Conservation (phyloP, 2,113 vertebrate species). For the Camarhynchus parvulus region DNA sequence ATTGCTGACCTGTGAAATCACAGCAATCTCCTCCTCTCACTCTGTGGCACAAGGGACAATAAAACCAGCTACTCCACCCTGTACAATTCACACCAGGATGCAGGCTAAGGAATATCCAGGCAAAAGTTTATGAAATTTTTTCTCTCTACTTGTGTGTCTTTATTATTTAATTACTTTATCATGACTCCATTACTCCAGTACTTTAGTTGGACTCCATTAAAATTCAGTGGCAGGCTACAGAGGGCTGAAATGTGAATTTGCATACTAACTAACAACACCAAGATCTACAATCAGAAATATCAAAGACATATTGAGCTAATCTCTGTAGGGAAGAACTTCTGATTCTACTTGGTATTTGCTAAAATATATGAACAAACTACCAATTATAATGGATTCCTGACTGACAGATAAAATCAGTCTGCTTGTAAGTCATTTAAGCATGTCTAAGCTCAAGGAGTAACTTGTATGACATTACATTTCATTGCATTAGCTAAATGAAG, state of each 20-base stretch:
- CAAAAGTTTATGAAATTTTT: background rate
- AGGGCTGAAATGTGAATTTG: background rate
- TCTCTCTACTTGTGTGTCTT: background rate
- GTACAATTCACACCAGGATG: background rate
- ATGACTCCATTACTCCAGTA: background rate
- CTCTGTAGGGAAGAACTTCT: constrained; percentile 5
- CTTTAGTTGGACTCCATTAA: background rate
- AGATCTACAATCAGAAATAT: constrained; percentile 21
- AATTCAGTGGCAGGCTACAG: background rate
- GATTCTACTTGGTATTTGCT: constrained; percentile 29
- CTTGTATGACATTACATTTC: background rate
- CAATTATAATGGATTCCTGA: constrained; percentile 8
- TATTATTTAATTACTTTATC: background rate
- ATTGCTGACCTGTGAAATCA: background rate
- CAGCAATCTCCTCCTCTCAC: background rate
- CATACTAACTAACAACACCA: background rate
- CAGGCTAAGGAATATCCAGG: background rate
- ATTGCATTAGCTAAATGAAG: background rate
- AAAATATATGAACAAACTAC: background rate
- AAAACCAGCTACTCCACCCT: background rate
- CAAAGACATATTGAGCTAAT: background rate
- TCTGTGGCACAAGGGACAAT: background rate
- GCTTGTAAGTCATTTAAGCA: background rate
- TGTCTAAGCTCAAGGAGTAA: background rate
- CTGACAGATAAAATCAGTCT: constrained; percentile 26